These are phyloP conservation scores for Leptinotarsa tumamoca DNA, from an alignment of 2,888 invertebrate species.

Conservation along the genomic window DNA sequence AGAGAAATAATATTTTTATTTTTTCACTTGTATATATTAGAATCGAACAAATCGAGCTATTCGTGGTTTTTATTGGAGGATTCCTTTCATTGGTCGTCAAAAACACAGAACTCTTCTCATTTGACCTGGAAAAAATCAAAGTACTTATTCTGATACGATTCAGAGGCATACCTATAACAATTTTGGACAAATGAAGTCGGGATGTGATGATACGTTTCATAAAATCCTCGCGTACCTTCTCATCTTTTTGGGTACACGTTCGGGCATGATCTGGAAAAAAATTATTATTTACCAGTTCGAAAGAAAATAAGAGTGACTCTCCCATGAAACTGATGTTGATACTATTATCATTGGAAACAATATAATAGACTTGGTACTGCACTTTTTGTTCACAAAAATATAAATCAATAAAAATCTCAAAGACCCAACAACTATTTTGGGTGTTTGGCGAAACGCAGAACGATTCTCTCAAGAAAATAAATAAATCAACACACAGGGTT, in stretches of 20 bases:
- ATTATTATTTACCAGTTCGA: background rate
- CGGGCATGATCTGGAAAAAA: constrained; percentile 8
- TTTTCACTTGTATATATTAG: background rate
- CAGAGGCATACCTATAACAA: constrained; percentile 3
- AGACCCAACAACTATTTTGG: no score
- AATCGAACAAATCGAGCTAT: background rate
- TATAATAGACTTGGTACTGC: no score
- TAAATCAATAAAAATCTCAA: no score
- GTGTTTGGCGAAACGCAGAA: no score
- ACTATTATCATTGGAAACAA: background rate
- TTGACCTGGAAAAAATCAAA: constrained; percentile 3
- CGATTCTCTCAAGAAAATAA: no score
- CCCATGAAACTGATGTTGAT: background rate
- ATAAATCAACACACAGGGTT: no score
- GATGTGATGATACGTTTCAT: background rate
- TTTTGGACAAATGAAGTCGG: background rate
- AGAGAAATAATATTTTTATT: background rate
- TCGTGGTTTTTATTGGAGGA: background rate
- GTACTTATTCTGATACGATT: constrained; percentile 2
- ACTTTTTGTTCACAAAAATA: no score
- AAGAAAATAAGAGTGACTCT: background rate
- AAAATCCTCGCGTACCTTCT: background rate
- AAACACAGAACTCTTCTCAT: background rate
- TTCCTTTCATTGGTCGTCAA: background rate
- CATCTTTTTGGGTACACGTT: background rate